phyloP scores from a whole-genome alignment of 1,140 invertebrate species.

The Anoplophora glabripennis region DNA sequence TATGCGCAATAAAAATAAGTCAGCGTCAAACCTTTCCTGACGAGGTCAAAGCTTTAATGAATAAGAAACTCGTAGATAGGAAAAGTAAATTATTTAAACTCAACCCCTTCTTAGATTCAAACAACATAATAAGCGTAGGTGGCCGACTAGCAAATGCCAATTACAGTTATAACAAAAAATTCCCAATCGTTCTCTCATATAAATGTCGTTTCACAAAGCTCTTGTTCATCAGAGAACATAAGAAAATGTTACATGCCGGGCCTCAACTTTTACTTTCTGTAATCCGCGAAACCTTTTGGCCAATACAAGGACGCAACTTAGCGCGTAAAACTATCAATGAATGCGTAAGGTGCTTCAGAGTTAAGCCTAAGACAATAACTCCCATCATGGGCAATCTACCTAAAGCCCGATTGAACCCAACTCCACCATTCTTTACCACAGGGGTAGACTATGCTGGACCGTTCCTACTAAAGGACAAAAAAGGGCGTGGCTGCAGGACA shows the following conservation, averaged over 20 bases:
- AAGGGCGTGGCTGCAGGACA: constrained; percentile 22
- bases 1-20: too few species aligned
- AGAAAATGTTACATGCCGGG: constrained; percentile 1
- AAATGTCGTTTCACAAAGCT: not conserved
- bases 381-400: constrained; percentile 44
- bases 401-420: constrained; percentile 28
- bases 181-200: constrained; percentile 45
- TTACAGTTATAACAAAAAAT: constrained; percentile 42
- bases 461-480: constrained; percentile 29
- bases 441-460: constrained; percentile 45
- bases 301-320: constrained; percentile 18
- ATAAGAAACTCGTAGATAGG: not conserved
- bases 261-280: constrained; percentile 1
- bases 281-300: constrained; percentile 8
- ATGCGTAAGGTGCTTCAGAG: constrained; percentile 21
- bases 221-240: constrained; percentile 3
- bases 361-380: constrained; percentile 3
- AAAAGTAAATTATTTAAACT: constrained; percentile 30
- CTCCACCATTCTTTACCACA: constrained; percentile 34
- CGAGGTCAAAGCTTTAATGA: too few species aligned
- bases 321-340: constrained; percentile 17
- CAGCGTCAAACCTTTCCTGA: too few species aligned
- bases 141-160: constrained; percentile 43
- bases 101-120: constrained; percentile 44
- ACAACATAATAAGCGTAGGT: constrained; percentile 47